Base-by-base conservation (phyloP, 53 echinoderm and acorn worm species). In the Apostichopus leukothele region DNA sequence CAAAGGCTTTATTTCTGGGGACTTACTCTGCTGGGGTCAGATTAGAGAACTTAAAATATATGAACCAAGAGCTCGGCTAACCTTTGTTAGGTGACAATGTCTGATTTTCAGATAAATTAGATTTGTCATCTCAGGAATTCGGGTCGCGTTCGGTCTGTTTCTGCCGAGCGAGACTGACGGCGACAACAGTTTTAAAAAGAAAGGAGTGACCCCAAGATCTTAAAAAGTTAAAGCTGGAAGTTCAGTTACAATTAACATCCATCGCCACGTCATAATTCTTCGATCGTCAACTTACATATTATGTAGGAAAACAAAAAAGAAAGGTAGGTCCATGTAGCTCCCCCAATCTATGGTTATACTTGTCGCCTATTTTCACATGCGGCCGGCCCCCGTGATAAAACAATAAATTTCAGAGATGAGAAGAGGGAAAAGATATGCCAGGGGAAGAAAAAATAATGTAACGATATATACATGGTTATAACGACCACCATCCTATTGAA, bases 11-110 rank as follows among this genome's bases (percentile, higher is more conserved):
- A 39, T 39, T 39, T 39, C 39, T 39, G 39, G 39, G 39, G 39
- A 39, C 39, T 39, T 39, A 39, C 39, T 39, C 39, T 39, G 39
- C 39, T 39, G 39, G 39, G 39, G 39, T 39, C 39, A 39, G 39
- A 39, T 39, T 39, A 39, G 39, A 39, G 39, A 39, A 39, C 39
- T 39, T 39, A 39, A 39, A 39, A 39, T 39, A 3, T 39, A 39
- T 39, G 3, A 39, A 39, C 39, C 39, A 39, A 39, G 39, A 39
- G 39, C 39, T 39, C 39, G 39, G 3, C 39, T 57, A 57, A 57
- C 10, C 57, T 57, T 57, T 57, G 57, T 57, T 57, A 57, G 57
- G 57, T n/a, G 71, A 71, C 71, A 71, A 76, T 76, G 76, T 76
- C 13, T 14, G 7, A 50, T 5, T 76, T 23, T 76, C 8, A 76